A percentile compares a stretch with the other conserved stretches of the same genome.
These are phyloP conservation scores for Percina caprodes DNA, from an alignment of 2,113 vertebrate species.

Conservation along the genomic window DNA sequence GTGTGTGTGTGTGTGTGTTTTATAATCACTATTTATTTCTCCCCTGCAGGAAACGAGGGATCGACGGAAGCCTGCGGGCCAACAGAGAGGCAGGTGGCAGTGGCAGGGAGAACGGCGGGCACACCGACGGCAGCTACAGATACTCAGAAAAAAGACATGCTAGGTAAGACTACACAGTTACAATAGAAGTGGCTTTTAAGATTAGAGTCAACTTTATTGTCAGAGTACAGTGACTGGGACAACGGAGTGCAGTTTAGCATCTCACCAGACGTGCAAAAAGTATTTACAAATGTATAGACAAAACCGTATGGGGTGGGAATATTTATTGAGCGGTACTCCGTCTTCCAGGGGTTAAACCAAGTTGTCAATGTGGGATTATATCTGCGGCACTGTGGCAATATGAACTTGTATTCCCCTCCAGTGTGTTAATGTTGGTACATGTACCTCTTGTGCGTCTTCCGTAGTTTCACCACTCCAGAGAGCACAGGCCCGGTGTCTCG, in stretches of 20 bases:
- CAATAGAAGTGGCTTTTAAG: neutral
- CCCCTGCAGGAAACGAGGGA: slow-evolving; percentile 87
- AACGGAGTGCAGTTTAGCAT: neutral
- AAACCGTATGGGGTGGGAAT: neutral
- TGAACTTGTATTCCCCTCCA: too few relatives aligned
- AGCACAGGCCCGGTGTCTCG: slow-evolving; percentile 85
- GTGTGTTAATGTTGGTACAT: neutral
- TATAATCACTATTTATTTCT: neutral
- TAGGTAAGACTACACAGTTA: slow-evolving; percentile 68
- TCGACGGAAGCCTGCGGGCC: slow-evolving; percentile 84
- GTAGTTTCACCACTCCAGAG: slow-evolving; percentile 96
- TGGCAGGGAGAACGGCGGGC: neutral
- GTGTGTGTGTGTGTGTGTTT: neutral
- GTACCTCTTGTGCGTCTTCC: neutral
- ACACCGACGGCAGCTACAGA: slow-evolving; percentile 36
- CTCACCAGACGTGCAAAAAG: neutral
- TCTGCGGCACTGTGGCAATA: neutral
- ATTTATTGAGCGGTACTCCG: neutral
- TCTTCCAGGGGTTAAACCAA: too few relatives aligned
- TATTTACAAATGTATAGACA: neutral
- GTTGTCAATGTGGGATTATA: neutral
- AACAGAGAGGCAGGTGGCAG: slow-evolving; percentile 34
- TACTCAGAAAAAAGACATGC: slow-evolving; percentile 53
- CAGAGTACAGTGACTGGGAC: neutral
- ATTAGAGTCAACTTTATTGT: neutral